These are phyloP conservation scores for Pterophyllum scalare DNA, from an alignment of 2,113 vertebrate species.

Conservation along the genomic window DNA sequence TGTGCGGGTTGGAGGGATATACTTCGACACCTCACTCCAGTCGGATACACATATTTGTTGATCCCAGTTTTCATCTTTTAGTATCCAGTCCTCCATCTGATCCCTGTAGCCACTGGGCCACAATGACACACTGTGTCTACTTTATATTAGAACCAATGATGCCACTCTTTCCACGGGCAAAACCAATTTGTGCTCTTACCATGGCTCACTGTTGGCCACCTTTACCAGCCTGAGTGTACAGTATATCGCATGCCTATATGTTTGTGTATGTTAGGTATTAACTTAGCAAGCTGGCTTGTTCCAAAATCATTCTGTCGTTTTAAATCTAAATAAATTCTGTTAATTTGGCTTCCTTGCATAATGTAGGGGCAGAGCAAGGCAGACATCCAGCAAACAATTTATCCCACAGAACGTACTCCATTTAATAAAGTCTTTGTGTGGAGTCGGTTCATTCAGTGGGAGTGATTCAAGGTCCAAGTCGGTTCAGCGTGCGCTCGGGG, in stretches of 20 bases:
- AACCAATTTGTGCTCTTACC: constrained; percentile 30
- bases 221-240: neutral
- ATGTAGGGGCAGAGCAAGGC: neutral
- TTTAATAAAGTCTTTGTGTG: constrained; percentile 41
- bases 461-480: neutral
- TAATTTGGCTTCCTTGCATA: constrained; percentile 19
- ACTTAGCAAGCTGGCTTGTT: constrained; percentile 3
- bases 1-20: neutral
- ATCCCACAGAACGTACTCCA: constrained; percentile 16
- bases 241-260: neutral
- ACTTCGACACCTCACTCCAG: neutral
- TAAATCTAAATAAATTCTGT: constrained; percentile 26
- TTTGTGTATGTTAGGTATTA: constrained; percentile 8
- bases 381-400: constrained; percentile 23
- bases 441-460: neutral
- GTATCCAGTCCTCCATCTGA: constrained; percentile 32
- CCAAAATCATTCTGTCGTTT: constrained; percentile 3
- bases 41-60: neutral
- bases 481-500: neutral
- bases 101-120: constrained; percentile 16
- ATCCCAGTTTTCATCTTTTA: neutral
- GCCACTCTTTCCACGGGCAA: constrained; percentile 54
- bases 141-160: constrained; percentile 42
- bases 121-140: neutral
- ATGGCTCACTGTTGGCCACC: neutral